Base-by-base conservation (phyloP, 1,140 invertebrate species). In the Pachyrhynchus sulphureomaculatus region DNA sequence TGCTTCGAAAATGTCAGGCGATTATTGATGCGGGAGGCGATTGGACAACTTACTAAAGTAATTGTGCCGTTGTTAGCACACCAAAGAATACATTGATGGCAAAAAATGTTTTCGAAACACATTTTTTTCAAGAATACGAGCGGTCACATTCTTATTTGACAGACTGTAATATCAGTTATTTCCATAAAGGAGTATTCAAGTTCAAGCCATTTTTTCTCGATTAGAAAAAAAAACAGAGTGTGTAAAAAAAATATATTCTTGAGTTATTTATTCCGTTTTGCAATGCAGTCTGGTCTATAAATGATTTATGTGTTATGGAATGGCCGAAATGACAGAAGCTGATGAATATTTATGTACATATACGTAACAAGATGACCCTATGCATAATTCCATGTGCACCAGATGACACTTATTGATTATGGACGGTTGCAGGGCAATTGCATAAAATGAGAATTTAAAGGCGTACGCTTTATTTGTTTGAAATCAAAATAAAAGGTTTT, bases 371-470 rank as follows among this genome's bases (percentile, higher is more conserved):
- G 39, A 42, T 42, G 39, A 42, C 39, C 39, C 39, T 42, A 15
- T 42, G 39, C 18, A 42, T 42, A 18, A 42, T 42, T 42, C 39
- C 15, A 42, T 20, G 21, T 42, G 39, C 18, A 20, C 15, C 39
- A 42, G 15, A 42, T 42, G 39, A 42, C 39, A 42, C 39, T 42
- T 42, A 42, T 42, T 42, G 39, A 42, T 42, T 42, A 42, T 21
- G 18, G 1, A 5, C 2, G 12, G 39, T 42, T 42, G 39, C 13
- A 42, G 39, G 15, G 26, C 39, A 42, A 42, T 42, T 42, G 39
- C 15, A 42, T 42, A 42, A 42, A n/a, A 42, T 42, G 21, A 42
- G 21, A 17, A 42, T 42, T 9, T 10, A 18, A 42, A 42, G 21
- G 21, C 21, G 17, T 3, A 5, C 4, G 6, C 36, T 29, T 29